Evolutionary conservation across 2,888 invertebrate genomes (phyloP).

Genomic region (Anodontia alba): DNA sequence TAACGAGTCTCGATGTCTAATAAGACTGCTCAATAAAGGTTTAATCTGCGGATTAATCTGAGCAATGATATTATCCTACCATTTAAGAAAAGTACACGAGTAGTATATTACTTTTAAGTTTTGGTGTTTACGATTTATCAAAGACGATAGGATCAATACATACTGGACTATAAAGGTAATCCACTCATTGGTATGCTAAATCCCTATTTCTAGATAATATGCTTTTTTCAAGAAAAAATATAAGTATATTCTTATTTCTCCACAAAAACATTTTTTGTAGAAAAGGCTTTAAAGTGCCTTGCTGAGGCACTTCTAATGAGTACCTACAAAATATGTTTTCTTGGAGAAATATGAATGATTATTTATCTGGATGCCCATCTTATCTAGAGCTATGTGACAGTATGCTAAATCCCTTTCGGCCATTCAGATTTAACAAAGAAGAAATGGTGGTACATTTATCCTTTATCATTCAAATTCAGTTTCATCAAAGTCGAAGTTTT

Average conservation of each 20-base stretch:
- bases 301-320: too few species aligned
- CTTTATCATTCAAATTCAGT: too few species aligned
- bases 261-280: too few species aligned
- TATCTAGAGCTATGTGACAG: too few species aligned
- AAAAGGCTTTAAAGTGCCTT: too few species aligned
- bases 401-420: neutral
- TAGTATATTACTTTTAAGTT: neutral
- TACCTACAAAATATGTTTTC: too few species aligned
- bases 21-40: neutral
- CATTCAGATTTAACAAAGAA: neutral
- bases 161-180: neutral
- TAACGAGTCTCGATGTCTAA: neutral
- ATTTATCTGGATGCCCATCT: too few species aligned
- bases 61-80: slow-evolving; percentile 8
- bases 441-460: neutral
- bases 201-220: too few species aligned
- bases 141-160: neutral
- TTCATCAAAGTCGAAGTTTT: too few species aligned
- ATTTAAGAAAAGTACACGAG: neutral
- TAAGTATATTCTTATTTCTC: too few species aligned
- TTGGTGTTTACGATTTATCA: neutral
- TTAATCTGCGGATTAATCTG: slow-evolving; percentile 13
- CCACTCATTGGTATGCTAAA: neutral
- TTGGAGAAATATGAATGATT: too few species aligned
- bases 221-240: too few species aligned